A percentile compares a stretch with the other conserved stretches of the same genome.
These are phyloP conservation scores for Suillia variegata DNA, from an alignment of 2,888 invertebrate genomes.

Conservation along the genomic window DNA sequence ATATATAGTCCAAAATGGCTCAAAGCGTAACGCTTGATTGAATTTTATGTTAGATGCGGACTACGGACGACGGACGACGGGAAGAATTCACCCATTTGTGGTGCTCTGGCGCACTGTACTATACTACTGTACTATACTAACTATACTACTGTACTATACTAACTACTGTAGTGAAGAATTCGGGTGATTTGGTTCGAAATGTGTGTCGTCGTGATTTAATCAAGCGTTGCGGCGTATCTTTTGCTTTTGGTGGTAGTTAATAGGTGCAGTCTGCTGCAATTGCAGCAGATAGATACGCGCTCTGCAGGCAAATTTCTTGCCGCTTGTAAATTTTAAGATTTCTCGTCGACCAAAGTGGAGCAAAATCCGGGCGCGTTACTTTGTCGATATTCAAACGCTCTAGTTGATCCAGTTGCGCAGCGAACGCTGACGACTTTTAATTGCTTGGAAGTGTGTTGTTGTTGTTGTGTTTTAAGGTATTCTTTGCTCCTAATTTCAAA, in stretches of 20 bases:
- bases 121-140: no score
- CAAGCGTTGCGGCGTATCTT: constrained; percentile 20
- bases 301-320: no score
- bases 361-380: background rate
- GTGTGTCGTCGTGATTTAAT: constrained; percentile 22
- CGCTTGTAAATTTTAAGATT: no score
- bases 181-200: constrained; percentile 17
- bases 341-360: background rate
- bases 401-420: constrained; percentile 29
- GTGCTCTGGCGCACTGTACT: background rate
- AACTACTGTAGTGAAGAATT: constrained; percentile 3
- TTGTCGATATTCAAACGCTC: no score
- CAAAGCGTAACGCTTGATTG: constrained; percentile 9
- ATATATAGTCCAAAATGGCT: no score
- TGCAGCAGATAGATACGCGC: constrained; percentile 6
- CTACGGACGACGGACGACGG: no score
- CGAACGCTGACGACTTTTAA: constrained; percentile 29
- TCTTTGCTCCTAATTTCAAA: no score
- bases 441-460: no score
- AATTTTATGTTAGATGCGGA: constrained; percentile 8
- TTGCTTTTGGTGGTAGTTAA: no score
- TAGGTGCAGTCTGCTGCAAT: constrained; percentile 9
- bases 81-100: background rate
- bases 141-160: no score
- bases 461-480: no score